Evolutionary conservation across 2,113 vertebrate genomes (phyloP), one percentile per base, ranked within the genome.

Genomic region (Urocolius indicus): DNA sequence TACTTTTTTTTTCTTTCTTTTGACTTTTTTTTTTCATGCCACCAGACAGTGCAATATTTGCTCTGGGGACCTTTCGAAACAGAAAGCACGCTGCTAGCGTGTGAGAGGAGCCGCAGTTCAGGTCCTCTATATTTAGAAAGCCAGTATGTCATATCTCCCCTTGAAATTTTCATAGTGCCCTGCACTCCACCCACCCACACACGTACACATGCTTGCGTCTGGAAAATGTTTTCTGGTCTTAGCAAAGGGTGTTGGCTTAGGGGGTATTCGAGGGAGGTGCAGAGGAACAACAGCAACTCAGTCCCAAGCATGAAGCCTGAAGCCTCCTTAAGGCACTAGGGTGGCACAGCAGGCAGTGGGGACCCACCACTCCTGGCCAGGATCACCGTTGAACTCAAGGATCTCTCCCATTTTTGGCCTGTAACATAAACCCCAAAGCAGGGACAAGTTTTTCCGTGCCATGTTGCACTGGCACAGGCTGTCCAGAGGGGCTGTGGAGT

Each of bases 81-180:
- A 90, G 91, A 87, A 76, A 54, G 80, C 84, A 49, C 4, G 16
- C 55, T 62, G 75, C 48, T 82, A 36, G 88, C 55, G 32, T 80
- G 84, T 87, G 77, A 90, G 85, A 83, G 83, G 46, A 89, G 81
- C 48, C 9, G 1, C 55, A 29, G 36, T 43, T n/a, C 65, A 9
- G 54, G 46, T 55, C 66, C 90, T 90, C 94, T 97, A 94, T 94
- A 79, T 95, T 95, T 94, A 80, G 95, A 85, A 85, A 89, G 84
- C 48, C 90, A 87, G 88, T 66, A 84, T 92, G 85, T 89, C 90
- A 52, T 92, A 46, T 79, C 63, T 76, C 87, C 94, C 84, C 73
- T 96, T 87, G 86, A 89, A 74, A 94, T 89, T 89, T 91, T 93
- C 74, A 89, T 65, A 73, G 84, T 94, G 75, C 91, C 77, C 46